Evolutionary conservation across 2,888 invertebrate species (phyloP), one percentile per base, ranked within the genome.

Genomic region (Baccha elongata): DNA sequence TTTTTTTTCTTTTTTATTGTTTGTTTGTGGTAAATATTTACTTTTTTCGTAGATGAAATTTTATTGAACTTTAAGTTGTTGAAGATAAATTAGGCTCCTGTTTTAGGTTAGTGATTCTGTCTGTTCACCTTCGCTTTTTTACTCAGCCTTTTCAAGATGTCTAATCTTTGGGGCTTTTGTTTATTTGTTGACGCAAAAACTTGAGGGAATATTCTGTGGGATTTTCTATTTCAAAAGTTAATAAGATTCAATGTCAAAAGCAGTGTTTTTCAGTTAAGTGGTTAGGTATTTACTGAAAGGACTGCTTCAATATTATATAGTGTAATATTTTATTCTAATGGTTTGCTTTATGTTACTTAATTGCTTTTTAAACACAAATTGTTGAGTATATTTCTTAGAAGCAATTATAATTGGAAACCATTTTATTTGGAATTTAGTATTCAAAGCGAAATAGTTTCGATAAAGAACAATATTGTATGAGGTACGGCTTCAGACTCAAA

Each of bases 11-110:
- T 46, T 46, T 21, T n/a, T 46, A 1, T 0, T 26, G 3, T 23
- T 32, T 8, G 1, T 32, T 32, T 46, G 21, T 23, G 15, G 53
- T 35, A 73, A 53, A 73, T 73, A 55, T 73, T 64, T 62, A 8
- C 10, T 37, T 37, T n/a, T 17, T 53, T 3, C 44, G 44, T 35
- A 52, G 50, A 23, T 32, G 23, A 64, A 46, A 64, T 46, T n/a
- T 29, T 52, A 26, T 40, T 55, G 72, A 50, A 55, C 50, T 60
- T 26, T 15, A 60, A 60, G 26, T 42, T 15, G 37, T 44, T 44
- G n/a, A 50, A 26, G 32, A 23, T 55, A 6, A 65, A 65, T 65
- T 55, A 23, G 37, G 37, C 37, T 37, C n/a, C n/a, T 19, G 2
- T 55, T 13, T 23, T 19, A 13, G n/a, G 23, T 37, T 52, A 19